Evolutionary conservation across 2,113 vertebrate genomes (phyloP).

Genomic region (Gnathonemus echidnorhynchus): DNA sequence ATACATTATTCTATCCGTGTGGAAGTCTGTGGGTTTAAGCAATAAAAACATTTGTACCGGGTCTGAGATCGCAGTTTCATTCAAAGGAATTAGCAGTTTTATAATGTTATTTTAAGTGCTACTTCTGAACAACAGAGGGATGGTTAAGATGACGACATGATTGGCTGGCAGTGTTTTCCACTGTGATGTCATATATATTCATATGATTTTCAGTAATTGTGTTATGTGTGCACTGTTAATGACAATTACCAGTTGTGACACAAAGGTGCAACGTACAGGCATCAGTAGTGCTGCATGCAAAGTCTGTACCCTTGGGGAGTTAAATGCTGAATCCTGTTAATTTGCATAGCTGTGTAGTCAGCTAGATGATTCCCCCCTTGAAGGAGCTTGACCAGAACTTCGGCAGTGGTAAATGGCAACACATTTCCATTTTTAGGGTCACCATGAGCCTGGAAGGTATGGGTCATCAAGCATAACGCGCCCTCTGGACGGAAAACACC

Average conservation of each 20-base stretch:
- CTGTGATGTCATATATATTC: not conserved
- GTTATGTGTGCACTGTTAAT: not conserved
- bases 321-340: not conserved
- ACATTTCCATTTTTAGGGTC: not conserved
- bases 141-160: not conserved
- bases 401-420: not conserved
- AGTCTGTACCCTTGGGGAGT: not conserved
- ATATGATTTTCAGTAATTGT: not conserved
- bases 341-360: not conserved
- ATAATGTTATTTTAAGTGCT: not conserved
- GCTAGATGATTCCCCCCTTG: not conserved
- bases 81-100: not conserved
- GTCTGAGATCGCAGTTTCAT: not conserved
- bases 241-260: not conserved
- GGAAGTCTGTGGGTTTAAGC: not conserved
- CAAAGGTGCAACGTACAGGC: not conserved
- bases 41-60: not conserved
- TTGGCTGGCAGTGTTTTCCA: not conserved
- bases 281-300: not conserved
- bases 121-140: not conserved
- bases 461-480: not conserved
- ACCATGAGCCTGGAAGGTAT: not conserved
- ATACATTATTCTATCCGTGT: not conserved
- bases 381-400: not conserved
- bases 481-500: not conserved